phyloP scores from a whole-genome alignment of 2,888 invertebrate genomes.

The Drosophila prolongata region DNA sequence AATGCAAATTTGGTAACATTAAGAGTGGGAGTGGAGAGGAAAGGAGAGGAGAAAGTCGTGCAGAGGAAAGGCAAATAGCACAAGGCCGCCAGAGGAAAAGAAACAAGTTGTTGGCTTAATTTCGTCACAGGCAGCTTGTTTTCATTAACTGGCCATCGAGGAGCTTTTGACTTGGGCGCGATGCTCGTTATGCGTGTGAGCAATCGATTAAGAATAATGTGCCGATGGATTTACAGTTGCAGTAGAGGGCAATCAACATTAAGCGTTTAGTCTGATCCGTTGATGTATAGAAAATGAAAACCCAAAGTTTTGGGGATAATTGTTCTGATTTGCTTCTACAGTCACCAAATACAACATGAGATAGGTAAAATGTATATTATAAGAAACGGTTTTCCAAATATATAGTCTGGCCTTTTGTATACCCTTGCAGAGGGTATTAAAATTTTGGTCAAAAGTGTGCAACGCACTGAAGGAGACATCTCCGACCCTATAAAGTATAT shows the following conservation, averaged over 20 bases:
- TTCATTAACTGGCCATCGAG: conserved; percentile 76
- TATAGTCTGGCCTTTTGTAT: no score
- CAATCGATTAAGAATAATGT: conserved; percentile 76
- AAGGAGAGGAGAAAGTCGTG: background rate
- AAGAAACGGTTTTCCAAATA: no score
- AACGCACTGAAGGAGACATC: no score
- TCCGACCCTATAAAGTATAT: no score
- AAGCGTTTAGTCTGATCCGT: conserved; percentile 62
- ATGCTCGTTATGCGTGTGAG: conserved; percentile 74
- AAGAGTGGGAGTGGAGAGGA: conserved; percentile 38
- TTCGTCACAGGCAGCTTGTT: conserved; percentile 73
- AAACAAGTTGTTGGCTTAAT: conserved; percentile 52
- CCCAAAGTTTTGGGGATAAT: background rate
- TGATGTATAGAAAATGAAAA: background rate
- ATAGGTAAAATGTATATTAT: no score
- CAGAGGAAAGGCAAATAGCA: conserved; percentile 1
- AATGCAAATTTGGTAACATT: conserved; percentile 76
- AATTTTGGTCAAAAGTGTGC: no score
- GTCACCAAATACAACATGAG: no score
- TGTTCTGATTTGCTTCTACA: no score
- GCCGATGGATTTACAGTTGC: conserved; percentile 69
- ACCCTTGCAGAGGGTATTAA: no score
- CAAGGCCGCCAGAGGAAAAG: conserved; percentile 16
- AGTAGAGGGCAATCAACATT: conserved; percentile 65
- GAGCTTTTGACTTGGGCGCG: conserved; percentile 41